phyloP scores from a whole-genome alignment of 1,140 invertebrate species.

The Drepana arcuata region DNA sequence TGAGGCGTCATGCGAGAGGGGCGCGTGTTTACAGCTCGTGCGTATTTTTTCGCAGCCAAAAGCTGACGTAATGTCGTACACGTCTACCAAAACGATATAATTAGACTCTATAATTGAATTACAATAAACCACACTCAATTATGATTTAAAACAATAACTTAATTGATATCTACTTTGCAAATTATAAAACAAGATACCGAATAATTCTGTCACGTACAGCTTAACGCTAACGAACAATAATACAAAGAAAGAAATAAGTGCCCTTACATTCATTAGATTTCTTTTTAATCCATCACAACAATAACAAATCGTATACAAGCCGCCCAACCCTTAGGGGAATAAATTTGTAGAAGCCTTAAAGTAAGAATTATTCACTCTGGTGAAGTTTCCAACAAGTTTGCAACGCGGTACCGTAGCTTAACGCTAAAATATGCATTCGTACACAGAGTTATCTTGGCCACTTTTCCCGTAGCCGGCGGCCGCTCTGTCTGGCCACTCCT shows the following conservation, averaged over 20 bases:
- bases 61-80: constrained; percentile 23
- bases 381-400: constrained; percentile 59
- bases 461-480: constrained; percentile 45
- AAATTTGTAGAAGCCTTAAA: constrained; percentile 33
- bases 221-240: no score
- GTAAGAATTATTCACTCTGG: constrained; percentile 55
- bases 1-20: constrained; percentile 66
- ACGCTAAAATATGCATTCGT: constrained; percentile 66
- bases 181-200: no score
- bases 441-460: constrained; percentile 52
- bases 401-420: constrained; percentile 49
- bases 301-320: no score
- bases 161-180: no score
- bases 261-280: no score
- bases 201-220: no score
- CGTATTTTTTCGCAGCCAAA: constrained; percentile 43
- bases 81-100: constrained; percentile 19
- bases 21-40: constrained; percentile 52
- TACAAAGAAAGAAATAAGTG: no score
- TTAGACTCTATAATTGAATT: constrained; percentile 11
- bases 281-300: no score
- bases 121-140: constrained; percentile 1
- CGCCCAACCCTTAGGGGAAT: constrained; percentile 3
- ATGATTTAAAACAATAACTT: background rate
- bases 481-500: constrained; percentile 31